phyloP scores from a whole-genome alignment of 2,888 invertebrate species.

The Drosophila sordidula region DNA sequence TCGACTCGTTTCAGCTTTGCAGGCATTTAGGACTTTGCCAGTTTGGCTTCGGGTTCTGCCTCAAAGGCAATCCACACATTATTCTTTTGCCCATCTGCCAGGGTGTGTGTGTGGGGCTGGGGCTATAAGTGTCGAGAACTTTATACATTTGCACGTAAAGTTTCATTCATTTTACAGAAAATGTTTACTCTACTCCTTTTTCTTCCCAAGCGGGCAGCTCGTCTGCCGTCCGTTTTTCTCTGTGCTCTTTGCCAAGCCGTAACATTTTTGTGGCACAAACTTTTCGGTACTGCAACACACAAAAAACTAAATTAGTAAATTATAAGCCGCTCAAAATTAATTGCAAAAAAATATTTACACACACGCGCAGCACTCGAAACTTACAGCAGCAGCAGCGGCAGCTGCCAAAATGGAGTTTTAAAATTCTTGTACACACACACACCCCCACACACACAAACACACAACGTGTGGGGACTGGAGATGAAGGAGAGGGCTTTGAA shows the following conservation, averaged over 20 bases:
- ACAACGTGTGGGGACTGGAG: not conserved
- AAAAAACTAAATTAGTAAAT: slow-evolving; percentile 79
- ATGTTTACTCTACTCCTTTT: slow-evolving; percentile 12
- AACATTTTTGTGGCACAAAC: slow-evolving; percentile 66
- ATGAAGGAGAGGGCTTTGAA: slow-evolving; percentile 21
- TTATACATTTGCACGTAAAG: slow-evolving; percentile 52
- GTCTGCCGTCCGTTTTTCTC: slow-evolving; percentile 3
- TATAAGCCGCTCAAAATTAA: slow-evolving; percentile 81
- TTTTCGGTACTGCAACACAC: slow-evolving; percentile 44
- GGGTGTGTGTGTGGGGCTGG: not conserved
- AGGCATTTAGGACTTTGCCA: slow-evolving; percentile 30
- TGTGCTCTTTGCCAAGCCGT: slow-evolving; percentile 57
- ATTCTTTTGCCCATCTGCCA: slow-evolving; percentile 15
- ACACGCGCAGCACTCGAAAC: slow-evolving; percentile 67
- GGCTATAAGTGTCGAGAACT: slow-evolving; percentile 36
- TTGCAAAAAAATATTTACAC: slow-evolving; percentile 82
- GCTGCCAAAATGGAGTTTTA: slow-evolving; percentile 74
- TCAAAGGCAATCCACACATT: slow-evolving; percentile 31
- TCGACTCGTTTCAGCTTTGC: slow-evolving; percentile 14
- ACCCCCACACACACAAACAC: slow-evolving; percentile 26
- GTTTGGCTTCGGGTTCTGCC: slow-evolving; percentile 15
- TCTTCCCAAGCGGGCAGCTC: not conserved
- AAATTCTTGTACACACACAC: slow-evolving; percentile 66
- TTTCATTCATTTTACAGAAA: slow-evolving; percentile 43
- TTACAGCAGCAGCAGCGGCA: slow-evolving; percentile 53